phyloP scores from a whole-genome alignment of 2,113 vertebrate genomes.

The Thinocorus orbignyianus region DNA sequence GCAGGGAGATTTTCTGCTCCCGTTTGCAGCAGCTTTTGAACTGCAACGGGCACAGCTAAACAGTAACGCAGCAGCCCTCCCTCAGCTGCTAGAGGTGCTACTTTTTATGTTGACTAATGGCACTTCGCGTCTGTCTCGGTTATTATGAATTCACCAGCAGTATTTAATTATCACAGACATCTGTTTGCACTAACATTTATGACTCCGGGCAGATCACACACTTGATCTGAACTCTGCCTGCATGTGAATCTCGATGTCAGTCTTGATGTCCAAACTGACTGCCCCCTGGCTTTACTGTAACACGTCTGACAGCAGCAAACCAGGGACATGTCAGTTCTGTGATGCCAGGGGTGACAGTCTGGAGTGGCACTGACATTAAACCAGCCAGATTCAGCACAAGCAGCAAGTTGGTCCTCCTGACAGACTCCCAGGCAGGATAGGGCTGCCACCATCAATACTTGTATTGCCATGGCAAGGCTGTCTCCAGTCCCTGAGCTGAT shows the following conservation, averaged over 20 bases:
- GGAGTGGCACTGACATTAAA: neutral
- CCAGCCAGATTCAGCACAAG: neutral
- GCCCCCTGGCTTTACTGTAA: neutral
- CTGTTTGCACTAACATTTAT: conserved; percentile 31
- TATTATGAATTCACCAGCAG: neutral
- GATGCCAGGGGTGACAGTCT: neutral
- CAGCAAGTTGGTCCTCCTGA: neutral
- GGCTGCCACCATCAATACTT: neutral
- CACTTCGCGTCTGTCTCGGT: neutral
- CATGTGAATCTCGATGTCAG: neutral
- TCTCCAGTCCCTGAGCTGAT: neutral
- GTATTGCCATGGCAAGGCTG: neutral
- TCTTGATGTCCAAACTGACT: neutral
- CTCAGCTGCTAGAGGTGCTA: neutral
- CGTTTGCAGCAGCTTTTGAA: neutral
- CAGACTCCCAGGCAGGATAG: neutral
- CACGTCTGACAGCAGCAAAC: neutral
- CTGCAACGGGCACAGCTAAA: neutral
- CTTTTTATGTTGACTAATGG: neutral
- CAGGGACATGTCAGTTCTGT: neutral
- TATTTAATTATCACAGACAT: conserved; percentile 36
- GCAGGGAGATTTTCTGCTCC: neutral
- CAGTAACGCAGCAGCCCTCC: neutral
- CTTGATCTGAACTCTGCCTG: neutral
- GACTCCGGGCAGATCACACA: neutral